Base-by-base conservation (phyloP, 1,140 invertebrate species). In the Drosophila baimaii region DNA sequence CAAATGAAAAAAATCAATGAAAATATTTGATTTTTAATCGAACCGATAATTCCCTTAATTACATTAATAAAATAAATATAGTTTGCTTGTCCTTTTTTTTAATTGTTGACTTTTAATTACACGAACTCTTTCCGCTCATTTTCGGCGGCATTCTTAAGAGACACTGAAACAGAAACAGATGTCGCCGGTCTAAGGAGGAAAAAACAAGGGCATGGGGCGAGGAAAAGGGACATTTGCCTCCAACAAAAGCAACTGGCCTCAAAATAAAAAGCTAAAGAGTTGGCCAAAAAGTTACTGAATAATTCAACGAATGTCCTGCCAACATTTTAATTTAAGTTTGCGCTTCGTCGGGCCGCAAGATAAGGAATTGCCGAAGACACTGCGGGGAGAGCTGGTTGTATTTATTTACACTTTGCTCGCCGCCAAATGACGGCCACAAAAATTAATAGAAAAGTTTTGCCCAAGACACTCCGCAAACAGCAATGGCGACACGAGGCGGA, bases 291-390 rank as follows among this genome's bases (percentile, higher is more conserved):
- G 57, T 88, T 88, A 62, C 79, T 89, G 84, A 89, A 89, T 89
- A 84, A 89, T 89, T 89, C 84, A 89, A 81, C 84, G 63, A 86
- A 86, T 86, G 84, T 89, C 73, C 81, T 89, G 77, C 73, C 81
- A 89, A 84, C 84, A 89, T 89, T 89, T 89, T 89, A 89, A 89
- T 89, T 89, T 89, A 89, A 89, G 84, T 89, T 88, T 89, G 80
- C 84, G 84, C 84, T 76, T 72, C 84, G 84, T 73, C 76, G 84
- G 57, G 39, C 70, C 72, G 49, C 82, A 65, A 89, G 84, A 89
- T 89, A 89, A 89, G 84, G 66, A 89, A 84, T 70, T 76, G 64
- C 44, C 41, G 23, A 49, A 33, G 66, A 52, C 62, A 57, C 23
- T 10, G 39, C 8, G 51, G 19, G 21, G 8, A 29, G 44, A 51